phyloP scores from a whole-genome alignment of 2,113 vertebrate species.

The Scomber scombrus region DNA sequence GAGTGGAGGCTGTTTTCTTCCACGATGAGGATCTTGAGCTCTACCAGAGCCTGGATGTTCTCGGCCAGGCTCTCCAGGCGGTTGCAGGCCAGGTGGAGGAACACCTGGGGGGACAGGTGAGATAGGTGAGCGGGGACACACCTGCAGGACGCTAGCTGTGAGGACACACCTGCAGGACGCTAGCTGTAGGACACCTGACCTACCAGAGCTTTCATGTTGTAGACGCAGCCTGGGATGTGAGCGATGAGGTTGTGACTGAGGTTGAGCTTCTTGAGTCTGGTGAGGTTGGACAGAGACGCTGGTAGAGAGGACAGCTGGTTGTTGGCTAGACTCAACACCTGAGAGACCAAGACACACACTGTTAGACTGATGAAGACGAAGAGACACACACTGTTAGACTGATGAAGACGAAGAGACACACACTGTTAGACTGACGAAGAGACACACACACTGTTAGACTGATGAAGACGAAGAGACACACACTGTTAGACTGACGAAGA shows the following conservation, averaged over 20 bases:
- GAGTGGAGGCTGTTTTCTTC: constrained; percentile 90
- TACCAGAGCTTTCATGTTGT: constrained; percentile 86
- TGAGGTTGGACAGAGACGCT: constrained; percentile 83
- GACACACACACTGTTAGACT: no score
- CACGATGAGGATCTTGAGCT: constrained; percentile 90
- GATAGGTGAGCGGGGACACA: no score
- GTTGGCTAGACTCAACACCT: constrained; percentile 90
- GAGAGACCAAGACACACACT: background rate
- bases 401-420: no score
- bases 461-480: no score
- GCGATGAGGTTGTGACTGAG: constrained; percentile 90
- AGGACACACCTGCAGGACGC: no score
- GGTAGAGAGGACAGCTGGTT: constrained; percentile 90
- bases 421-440: no score
- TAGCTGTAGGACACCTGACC: no score
- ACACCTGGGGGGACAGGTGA: constrained; percentile 68
- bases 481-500: no score
- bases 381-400: no score
- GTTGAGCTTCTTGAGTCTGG: constrained; percentile 89
- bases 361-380: background rate
- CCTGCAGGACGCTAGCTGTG: no score
- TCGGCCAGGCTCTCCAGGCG: constrained; percentile 91
- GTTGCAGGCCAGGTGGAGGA: constrained; percentile 91
- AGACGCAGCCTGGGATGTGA: constrained; percentile 90
- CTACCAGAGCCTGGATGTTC: constrained; percentile 88